Evolutionary conservation across 2,797 vertebrate genomes (phyloP), one percentile per base, ranked within the genome.

Genomic region (Semaprochilodus insignis): DNA sequence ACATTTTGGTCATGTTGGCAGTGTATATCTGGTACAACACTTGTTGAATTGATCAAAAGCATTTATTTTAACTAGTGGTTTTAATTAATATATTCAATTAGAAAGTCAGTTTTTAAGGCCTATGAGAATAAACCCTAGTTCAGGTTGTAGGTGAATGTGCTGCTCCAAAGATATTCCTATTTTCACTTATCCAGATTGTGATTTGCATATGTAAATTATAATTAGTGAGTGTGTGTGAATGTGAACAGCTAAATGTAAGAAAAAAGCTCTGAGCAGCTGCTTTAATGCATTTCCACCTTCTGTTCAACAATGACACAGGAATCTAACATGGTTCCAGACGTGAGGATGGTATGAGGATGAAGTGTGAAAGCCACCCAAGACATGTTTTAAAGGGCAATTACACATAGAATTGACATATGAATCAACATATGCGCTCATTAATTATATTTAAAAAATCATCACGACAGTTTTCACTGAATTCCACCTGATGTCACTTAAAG

Each of bases 401-500:
- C 66, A 69, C 8, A 40, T 16, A 13, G 13, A 23, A 70, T n/a
- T n/a, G 7, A 21, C 4, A 11, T 5, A 21, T 27, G 40, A 31
- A 70, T 70, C 4, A 70, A 48, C 67, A 48, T 23, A n/a, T 48
- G 67, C 1, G 10, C 44, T 48, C 44, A n/a, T 40, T 6, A 69
- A 15, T n/a, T 44, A 40, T n/a, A 40, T 14, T 40, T 2, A 8
- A 69, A 21, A 3, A n/a, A 4, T 44, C 17, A n/a, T 44, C 17
- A 69, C n/a, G 66, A 1, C 54, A 4, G 6, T 57, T 57, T 19
- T 44, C 85, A 86, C 86, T 87, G 74, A 88, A 85, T 87, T 89
- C 74, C 86, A 44, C 83, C 69, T 81, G 84, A 69, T 66, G 81
- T 77, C 79, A 31, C 69, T 77, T 69, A 73, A 69, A 62, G 81